Conservation (phyloP, 30 jellyfish, hydroid and myxozoan genomes). For the Aurelia aurita complex sp. Pacific region DNA sequence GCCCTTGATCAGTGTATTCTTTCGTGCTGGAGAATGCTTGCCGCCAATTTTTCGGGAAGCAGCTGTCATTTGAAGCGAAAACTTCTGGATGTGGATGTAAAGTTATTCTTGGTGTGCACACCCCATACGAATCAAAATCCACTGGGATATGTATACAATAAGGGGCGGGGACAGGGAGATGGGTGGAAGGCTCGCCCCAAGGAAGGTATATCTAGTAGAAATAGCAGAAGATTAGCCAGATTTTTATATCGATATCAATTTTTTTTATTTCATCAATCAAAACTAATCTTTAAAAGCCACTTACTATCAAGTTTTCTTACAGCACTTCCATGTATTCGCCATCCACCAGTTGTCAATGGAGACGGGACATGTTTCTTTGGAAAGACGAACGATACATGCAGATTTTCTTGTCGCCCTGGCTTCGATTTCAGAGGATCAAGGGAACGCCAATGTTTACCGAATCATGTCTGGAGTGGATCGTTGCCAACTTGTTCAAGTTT, state of each 20-base stretch:
- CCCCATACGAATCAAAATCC: too few relatives aligned
- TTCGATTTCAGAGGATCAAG: constrained; percentile 64
- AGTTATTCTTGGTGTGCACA: too few relatives aligned
- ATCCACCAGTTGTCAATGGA: constrained; percentile 75
- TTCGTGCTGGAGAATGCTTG: too few relatives aligned
- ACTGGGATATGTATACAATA: too few relatives aligned
- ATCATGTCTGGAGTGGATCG: constrained; percentile 79
- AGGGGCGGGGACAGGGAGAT: too few relatives aligned
- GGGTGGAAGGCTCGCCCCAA: too few relatives aligned
- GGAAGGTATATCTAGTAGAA: too few relatives aligned
- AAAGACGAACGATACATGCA: constrained; percentile 64
- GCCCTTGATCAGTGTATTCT: too few relatives aligned
- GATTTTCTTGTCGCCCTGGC: constrained; percentile 55
- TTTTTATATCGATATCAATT: not conserved
- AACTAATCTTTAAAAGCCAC: not conserved
- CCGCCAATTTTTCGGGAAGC: too few relatives aligned
- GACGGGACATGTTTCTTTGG: constrained; percentile 70
- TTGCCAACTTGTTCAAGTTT: constrained; percentile 64
- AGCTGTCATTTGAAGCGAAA: too few relatives aligned
- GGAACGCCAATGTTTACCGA: constrained; percentile 56
- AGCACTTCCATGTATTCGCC: constrained; percentile 67
- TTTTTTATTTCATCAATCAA: not conserved
- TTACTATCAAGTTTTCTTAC: not conserved
- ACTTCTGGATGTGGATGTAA: too few relatives aligned
- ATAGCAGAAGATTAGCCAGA: too few relatives aligned